These are phyloP conservation scores for Nematolebias whitei DNA, from an alignment of 2,113 vertebrate genomes.

Conservation along the genomic window DNA sequence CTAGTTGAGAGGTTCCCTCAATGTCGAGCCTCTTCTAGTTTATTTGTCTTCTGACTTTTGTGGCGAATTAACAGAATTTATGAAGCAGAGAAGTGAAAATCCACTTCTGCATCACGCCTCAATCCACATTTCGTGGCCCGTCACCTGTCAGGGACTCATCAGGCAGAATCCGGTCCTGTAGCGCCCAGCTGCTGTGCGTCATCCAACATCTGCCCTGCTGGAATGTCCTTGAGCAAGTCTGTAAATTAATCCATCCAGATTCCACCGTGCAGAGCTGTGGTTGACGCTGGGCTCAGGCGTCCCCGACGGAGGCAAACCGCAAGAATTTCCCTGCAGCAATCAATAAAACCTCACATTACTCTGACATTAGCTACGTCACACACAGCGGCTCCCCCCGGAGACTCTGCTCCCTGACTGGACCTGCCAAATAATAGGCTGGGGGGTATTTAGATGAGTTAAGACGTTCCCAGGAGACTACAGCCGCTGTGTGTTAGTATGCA, in stretches of 20 bases:
- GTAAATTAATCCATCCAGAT: conserved; percentile 35
- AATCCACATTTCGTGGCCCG: conserved; percentile 1
- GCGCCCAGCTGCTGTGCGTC: conserved; percentile 4
- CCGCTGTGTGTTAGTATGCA: conserved; percentile 16
- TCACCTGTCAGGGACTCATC: no score
- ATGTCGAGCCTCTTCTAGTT: no score
- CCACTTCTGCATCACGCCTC: neutral
- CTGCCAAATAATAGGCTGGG: conserved; percentile 32
- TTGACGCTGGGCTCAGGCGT: conserved; percentile 4
- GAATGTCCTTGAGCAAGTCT: conserved; percentile 47
- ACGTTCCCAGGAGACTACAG: conserved; percentile 1
- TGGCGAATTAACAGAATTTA: neutral
- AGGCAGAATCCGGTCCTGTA: no score
- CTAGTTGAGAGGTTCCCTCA: no score
- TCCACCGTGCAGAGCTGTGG: conserved; percentile 17
- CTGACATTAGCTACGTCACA: conserved; percentile 40
- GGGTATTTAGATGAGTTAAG: conserved; percentile 23
- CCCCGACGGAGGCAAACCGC: conserved; percentile 12
- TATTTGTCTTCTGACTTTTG: no score
- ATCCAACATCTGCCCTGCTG: conserved; percentile 27
- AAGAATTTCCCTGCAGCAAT: conserved; percentile 60
- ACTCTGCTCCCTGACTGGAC: conserved; percentile 37
- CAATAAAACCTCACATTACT: conserved; percentile 52
- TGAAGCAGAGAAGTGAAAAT: neutral
- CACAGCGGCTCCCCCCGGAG: conserved; percentile 12